Evolutionary conservation across 92 coral and sea anemone species (phyloP), one percentile per base, ranked within the genome.

Genomic region (Actinernus sp.): DNA sequence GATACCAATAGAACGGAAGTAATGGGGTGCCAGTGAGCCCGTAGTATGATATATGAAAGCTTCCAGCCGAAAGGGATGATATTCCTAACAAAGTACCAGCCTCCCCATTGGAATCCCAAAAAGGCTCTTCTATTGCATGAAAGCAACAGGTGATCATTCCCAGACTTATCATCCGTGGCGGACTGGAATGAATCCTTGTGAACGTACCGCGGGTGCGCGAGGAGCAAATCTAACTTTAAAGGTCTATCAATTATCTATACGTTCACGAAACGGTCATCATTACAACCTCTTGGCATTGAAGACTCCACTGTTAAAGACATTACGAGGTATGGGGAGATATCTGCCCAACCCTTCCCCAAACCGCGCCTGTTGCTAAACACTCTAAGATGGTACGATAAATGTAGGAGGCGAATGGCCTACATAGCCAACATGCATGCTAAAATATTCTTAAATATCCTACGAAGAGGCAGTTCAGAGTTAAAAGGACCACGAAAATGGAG

Each of bases 71-170:
- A 68, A 3, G 52, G 75, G 22, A 68, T 49, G 19, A 63, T 55
- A 53, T 68, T 52, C 20, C 64, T 68, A 21, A 54, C 53, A 38
- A 68, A 68, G 53, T 68, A 68, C 64, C 75, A 68, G 13, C 28
- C 45, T 11, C 33, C 75, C 75, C 75, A 68, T 24, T 53, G 75
- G 19, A 52, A 68, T 4, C 75, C 75, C 51, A 68, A 68, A 29
- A 52, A 68, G 28, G 64, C 3, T 11, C 64, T 34, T 22, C 75
- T 68, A 1, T 26, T 47, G 26, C 36, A 23, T 24, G 66, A n/a
- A 22, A 57, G 70, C 6, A 72, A 38, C 13, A 72, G 38, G 47
- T 72, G 71, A 38, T 58, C 70, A 36, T 72, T 58, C 14, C 79
- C 70, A 13, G 79, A 72, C 38, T 59, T 72, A 24, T 71, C 58